Evolutionary conservation across 2,113 vertebrate species (phyloP), one percentile per base, ranked within the genome.

Genomic region (Rutilus rutilus): DNA sequence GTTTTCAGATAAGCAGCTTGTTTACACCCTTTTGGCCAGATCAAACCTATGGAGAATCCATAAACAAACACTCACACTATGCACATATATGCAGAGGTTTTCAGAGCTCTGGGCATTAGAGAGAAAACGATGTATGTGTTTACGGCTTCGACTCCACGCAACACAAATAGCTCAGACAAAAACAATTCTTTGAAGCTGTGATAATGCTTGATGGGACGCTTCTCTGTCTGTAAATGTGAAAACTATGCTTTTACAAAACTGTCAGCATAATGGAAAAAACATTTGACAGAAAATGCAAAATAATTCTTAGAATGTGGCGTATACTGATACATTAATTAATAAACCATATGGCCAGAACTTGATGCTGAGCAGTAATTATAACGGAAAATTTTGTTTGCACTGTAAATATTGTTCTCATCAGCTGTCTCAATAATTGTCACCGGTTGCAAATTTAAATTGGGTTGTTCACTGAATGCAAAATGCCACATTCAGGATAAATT

Each of bases 11-110:
- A 78, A 82, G 27, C n/a, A 67, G 27, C 45, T 54, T 69, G 64
- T 82, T 82, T 54, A 69, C 27, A 69, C 80, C 6, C 10, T 50
- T 65, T 50, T 42, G 25, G 39, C 12, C 27, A 69, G 80, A 27
- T 82, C 80, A 82, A 54, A 30, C 64, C 47, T n/a, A 33, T 23
- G 4, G 27, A 33, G 3, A 36, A 36, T 23, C 65, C 65, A 39
- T n/a, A 71, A 59, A 73, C 23, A 83, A 25, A 73, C 33, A 54
- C 21, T 25, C 6, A 60, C 27, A 23, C 57, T 33, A 15, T 30
- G 21, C 60, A 47, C 25, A 1, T 21, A 27, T 8, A 69, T 9
- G 52, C 50, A 59, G 27, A 83, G 14, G 50, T 73, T 73, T 83
- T 52, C 5, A 50, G 62, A 52, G 79, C 79, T 39, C 14, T 33